A percentile compares a stretch with the other conserved stretches of the same genome.
Conservation (phyloP, 1,140 invertebrate genomes). For the Drosophila arawakana region DNA sequence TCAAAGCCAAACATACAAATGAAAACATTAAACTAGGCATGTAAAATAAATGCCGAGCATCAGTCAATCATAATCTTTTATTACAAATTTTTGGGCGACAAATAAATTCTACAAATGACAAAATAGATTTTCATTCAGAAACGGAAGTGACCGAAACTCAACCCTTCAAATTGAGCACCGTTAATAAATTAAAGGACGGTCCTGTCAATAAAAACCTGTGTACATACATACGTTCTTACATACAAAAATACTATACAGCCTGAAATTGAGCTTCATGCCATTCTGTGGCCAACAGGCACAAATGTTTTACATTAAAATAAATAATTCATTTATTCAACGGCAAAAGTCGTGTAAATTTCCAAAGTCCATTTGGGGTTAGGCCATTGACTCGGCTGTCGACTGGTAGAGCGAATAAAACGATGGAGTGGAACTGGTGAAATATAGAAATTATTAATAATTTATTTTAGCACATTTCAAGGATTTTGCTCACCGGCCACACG, state of each 20-base stretch:
- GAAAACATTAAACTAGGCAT: slow-evolving; percentile 19
- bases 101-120: slow-evolving; percentile 64
- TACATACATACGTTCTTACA: neutral
- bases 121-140: slow-evolving; percentile 62
- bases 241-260: neutral
- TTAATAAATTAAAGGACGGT: slow-evolving; percentile 42
- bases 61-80: slow-evolving; percentile 57
- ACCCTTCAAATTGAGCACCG: slow-evolving; percentile 18
- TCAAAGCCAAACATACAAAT: neutral
- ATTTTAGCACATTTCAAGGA: slow-evolving; percentile 77
- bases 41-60: slow-evolving; percentile 49
- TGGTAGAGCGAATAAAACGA: neutral
- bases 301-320: slow-evolving; percentile 74
- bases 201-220: slow-evolving; percentile 10
- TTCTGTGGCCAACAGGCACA: slow-evolving; percentile 23
- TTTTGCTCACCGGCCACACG: slow-evolving; percentile 71
- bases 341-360: slow-evolving; percentile 54
- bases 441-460: slow-evolving; percentile 81
- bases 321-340: slow-evolving; percentile 71
- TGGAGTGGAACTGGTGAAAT: slow-evolving; percentile 2
- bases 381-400: slow-evolving; percentile 3
- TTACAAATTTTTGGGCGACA: slow-evolving; percentile 57
- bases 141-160: slow-evolving; percentile 44
- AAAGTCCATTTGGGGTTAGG: slow-evolving; percentile 32
- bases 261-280: slow-evolving; percentile 45